Percentiles rank a stretch among this genome's conserved stretches.
These are phyloP conservation scores for Dendrolimus kikuchii DNA, from an alignment of 1,140 invertebrate genomes.

Conservation along the genomic window DNA sequence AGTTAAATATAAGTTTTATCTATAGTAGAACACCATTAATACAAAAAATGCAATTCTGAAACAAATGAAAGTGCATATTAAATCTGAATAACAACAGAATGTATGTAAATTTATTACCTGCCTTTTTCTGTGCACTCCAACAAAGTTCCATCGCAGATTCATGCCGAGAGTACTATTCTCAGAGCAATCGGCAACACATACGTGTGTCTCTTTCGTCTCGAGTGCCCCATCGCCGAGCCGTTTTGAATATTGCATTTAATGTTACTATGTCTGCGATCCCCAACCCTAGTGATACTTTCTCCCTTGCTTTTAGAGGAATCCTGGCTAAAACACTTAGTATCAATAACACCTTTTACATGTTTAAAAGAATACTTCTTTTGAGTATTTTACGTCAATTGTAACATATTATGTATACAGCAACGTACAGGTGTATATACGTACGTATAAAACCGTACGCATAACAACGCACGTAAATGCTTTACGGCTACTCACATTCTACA, in stretches of 20 bases:
- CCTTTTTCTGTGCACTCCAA: neutral
- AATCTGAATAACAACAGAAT: neutral
- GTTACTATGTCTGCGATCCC: slow-evolving; percentile 26
- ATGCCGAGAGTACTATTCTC: slow-evolving; percentile 38
- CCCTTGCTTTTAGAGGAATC: slow-evolving; percentile 11
- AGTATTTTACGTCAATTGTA: neutral
- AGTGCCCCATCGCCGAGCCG: slow-evolving; percentile 37
- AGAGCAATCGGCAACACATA: slow-evolving; percentile 56
- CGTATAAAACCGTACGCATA: too few relatives aligned
- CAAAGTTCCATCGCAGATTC: slow-evolving; percentile 26
- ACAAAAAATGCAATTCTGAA: too few relatives aligned
- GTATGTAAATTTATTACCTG: slow-evolving; percentile 1
- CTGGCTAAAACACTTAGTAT: slow-evolving; percentile 7
- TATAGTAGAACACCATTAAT: too few relatives aligned
- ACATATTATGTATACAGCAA: too few relatives aligned
- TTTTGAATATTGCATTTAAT: slow-evolving; percentile 63
- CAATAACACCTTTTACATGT: neutral
- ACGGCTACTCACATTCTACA: too few relatives aligned
- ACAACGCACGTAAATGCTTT: too few relatives aligned
- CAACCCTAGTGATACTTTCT: slow-evolving; percentile 14
- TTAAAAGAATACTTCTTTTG: neutral
- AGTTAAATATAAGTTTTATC: too few relatives aligned
- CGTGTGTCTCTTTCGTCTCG: slow-evolving; percentile 39
- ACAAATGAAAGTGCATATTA: too few relatives aligned
- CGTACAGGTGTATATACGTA: too few relatives aligned